phyloP scores from a whole-genome alignment of 2,797 vertebrate genomes.

The Argentina silus region DNA sequence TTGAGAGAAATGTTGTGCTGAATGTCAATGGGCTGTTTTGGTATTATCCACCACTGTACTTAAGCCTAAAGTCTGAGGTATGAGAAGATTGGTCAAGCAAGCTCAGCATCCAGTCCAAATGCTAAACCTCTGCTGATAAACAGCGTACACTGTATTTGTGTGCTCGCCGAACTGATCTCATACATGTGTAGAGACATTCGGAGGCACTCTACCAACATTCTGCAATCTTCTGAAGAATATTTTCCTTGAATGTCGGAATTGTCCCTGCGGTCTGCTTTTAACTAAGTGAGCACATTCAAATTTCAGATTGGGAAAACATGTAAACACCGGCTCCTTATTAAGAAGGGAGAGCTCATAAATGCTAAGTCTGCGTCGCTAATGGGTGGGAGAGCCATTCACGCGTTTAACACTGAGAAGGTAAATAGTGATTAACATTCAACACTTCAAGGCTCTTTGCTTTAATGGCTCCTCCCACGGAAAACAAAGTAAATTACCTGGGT shows the following conservation, averaged over 20 bases:
- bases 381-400: constrained; percentile 8
- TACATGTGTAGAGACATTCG: neutral
- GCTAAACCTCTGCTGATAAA: neutral
- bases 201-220: neutral
- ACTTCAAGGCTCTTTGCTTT: constrained; percentile 27
- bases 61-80: neutral
- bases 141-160: neutral
- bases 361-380: constrained; percentile 31
- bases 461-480: constrained; percentile 33
- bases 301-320: neutral
- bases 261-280: neutral
- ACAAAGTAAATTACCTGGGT: constrained; percentile 36
- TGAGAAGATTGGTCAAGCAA: neutral
- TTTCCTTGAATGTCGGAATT: neutral
- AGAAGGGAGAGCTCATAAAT: constrained; percentile 17
- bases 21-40: neutral
- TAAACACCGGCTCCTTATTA: constrained; percentile 29
- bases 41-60: neutral
- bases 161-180: neutral
- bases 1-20: neutral
- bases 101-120: neutral
- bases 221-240: neutral
- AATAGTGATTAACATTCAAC: constrained; percentile 45
- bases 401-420: constrained; percentile 34
- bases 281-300: neutral